Evolutionary conservation across 2,113 vertebrate genomes (phyloP), one percentile per base, ranked within the genome.

Genomic region (Nettapus auritus): DNA sequence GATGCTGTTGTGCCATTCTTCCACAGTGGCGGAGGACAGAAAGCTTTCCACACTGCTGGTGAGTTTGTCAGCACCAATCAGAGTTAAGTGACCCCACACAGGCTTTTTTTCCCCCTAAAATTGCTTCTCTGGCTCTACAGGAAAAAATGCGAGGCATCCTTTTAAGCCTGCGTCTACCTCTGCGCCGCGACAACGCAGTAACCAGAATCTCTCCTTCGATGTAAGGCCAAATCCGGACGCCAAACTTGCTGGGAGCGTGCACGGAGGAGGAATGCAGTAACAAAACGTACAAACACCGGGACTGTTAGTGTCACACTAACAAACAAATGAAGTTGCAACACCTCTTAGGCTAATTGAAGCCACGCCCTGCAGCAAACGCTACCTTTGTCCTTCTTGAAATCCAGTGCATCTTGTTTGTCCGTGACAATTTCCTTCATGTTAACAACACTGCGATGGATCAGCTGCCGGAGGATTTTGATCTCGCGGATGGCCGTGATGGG

Each of bases 361-460:
- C 59, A 59, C 20, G 67, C 52, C 78, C 81, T 38, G 81, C 60
- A 91, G 73, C 55, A 66, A 60, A 0, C 1, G 3, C 20, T 97
- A 99, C 99, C 99, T 99, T 99, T 99, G 97, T 99, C 99, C 96
- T 99, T 99, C 97, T 99, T 99, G 97, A 99, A 99, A 98, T 99
- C 99, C 78, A 99, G 98, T 44, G 99, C 99, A 94, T 99, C 99
- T 96, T 99, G 99, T 90, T 99, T 99, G 98, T 99, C 99, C 0
- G 99, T 99, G 96, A 99, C 99, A 2, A 99, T 99, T 96, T 99
- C 99, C 98, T 99, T 99, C 99, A 99, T 99, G 98, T 99, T 99
- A 94, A 99, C 99, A 13, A 99, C 99, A 22, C 99, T 99, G 95
- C 98, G 98, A 88, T 99, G 99, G 96, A 99, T 99, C 88, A 99